phyloP scores from a whole-genome alignment of 2,888 invertebrate genomes.

The Heteropelma amictum region DNA sequence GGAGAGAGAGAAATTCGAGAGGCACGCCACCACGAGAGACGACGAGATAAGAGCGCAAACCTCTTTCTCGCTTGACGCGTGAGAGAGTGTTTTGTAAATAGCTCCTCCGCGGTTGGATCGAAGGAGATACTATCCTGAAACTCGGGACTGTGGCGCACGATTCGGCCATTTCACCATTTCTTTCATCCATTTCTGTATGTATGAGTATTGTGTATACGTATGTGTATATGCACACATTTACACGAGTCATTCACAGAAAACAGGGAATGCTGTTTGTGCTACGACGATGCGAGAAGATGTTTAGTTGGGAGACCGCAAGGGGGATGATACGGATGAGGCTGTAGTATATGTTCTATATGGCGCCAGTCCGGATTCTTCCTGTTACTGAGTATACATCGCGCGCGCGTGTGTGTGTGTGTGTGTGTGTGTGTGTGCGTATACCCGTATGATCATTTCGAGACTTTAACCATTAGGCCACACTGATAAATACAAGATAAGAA shows the following conservation, averaged over 20 bases:
- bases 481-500: constrained; percentile 28
- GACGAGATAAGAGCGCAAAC: constrained; percentile 42
- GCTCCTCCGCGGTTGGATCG: constrained; percentile 6
- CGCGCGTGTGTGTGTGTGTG: too few relatives aligned
- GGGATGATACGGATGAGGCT: constrained; percentile 19
- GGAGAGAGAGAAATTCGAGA: not conserved
- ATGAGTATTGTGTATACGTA: not conserved
- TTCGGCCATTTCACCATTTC: constrained; percentile 27
- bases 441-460: not conserved
- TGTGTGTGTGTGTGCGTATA: not conserved
- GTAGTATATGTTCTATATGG: constrained; percentile 63
- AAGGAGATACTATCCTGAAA: constrained; percentile 33
- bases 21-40: constrained; percentile 54
- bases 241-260: constrained; percentile 76
- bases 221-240: not conserved
- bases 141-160: constrained; percentile 40
- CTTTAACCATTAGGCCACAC: constrained; percentile 1
- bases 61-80: constrained; percentile 59
- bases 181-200: not conserved
- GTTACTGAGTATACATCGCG: not conserved
- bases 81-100: constrained; percentile 34
- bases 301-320: not conserved
- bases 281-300: constrained; percentile 9
- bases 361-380: constrained; percentile 63
- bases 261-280: constrained; percentile 52